These are phyloP conservation scores for Reticulitermes lucifugus DNA, from an alignment of 2,888 invertebrate genomes.

Conservation along the genomic window DNA sequence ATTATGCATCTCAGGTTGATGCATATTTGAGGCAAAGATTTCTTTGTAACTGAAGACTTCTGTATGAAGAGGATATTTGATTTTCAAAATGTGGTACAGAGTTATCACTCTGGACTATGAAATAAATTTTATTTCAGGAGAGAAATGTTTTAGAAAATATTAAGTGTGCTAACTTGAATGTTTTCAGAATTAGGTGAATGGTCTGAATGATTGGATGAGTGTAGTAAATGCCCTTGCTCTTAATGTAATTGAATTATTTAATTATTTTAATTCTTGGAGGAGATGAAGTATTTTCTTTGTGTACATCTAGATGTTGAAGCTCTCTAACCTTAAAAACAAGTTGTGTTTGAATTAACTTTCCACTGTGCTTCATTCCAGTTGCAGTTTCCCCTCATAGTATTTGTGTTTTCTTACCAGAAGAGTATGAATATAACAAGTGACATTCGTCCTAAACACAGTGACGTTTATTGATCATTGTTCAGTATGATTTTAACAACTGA, in stretches of 20 bases:
- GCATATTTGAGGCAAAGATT: neutral
- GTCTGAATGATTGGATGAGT: neutral
- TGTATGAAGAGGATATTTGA: neutral
- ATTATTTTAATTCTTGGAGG: conserved; percentile 5
- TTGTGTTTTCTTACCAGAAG: conserved; percentile 3
- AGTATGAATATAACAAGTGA: neutral
- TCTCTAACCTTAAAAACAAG: conserved; percentile 17
- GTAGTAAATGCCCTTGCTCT: neutral
- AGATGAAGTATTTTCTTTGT: conserved; percentile 3
- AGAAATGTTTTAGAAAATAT: neutral
- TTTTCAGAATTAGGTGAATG: neutral
- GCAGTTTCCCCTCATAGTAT: neutral
- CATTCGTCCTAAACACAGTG: neutral
- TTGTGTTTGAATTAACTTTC: conserved; percentile 3
- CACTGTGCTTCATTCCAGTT: conserved; percentile 4
- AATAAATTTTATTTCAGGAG: conserved; percentile 14
- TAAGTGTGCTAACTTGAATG: conserved; percentile 26
- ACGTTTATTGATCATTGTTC: neutral
- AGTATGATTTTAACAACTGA: neutral
- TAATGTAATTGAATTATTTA: conserved; percentile 20
- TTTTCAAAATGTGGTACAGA: neutral
- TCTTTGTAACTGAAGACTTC: conserved; percentile 6
- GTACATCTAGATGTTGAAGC: conserved; percentile 16
- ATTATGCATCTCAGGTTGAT: conserved; percentile 2
- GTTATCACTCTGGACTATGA: neutral